These are phyloP conservation scores for Protobothrops mucrosquamatus DNA, from an alignment of 2,113 vertebrate species.

Conservation along the genomic window DNA sequence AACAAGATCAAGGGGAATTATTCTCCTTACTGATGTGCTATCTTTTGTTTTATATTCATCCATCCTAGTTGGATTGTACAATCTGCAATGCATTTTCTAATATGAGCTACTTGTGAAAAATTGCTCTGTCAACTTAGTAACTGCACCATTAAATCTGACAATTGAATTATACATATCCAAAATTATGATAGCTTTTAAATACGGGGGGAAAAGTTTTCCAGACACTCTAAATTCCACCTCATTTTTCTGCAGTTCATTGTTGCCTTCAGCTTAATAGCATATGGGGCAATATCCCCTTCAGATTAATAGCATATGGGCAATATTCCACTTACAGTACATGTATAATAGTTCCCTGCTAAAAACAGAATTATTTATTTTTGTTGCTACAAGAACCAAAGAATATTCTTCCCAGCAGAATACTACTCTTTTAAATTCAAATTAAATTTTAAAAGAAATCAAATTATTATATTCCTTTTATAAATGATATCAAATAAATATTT, in stretches of 20 bases:
- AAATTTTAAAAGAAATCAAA: neutral
- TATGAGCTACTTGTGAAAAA: neutral
- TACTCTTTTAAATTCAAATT: slow-evolving; percentile 17
- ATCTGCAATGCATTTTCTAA: neutral
- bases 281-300: slow-evolving; percentile 24
- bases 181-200: neutral
- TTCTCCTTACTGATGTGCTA: neutral
- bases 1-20: neutral
- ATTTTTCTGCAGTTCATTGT: slow-evolving; percentile 19
- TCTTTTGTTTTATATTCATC: neutral
- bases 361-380: neutral
- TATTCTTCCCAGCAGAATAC: neutral
- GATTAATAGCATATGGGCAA: slow-evolving; percentile 31
- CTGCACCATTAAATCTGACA: neutral
- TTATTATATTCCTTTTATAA: neutral
- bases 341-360: neutral
- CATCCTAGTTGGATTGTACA: neutral
- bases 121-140: neutral
- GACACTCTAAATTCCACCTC: neutral
- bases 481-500: neutral
- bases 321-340: slow-evolving; percentile 5
- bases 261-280: slow-evolving; percentile 48
- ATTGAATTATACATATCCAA: neutral
- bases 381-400: neutral
- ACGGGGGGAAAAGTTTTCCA: neutral